A percentile compares a stretch with the other conserved stretches of the same genome.
phyloP scores from a whole-genome alignment of 1,140 invertebrate species.

The Pectinophora gossypiella region DNA sequence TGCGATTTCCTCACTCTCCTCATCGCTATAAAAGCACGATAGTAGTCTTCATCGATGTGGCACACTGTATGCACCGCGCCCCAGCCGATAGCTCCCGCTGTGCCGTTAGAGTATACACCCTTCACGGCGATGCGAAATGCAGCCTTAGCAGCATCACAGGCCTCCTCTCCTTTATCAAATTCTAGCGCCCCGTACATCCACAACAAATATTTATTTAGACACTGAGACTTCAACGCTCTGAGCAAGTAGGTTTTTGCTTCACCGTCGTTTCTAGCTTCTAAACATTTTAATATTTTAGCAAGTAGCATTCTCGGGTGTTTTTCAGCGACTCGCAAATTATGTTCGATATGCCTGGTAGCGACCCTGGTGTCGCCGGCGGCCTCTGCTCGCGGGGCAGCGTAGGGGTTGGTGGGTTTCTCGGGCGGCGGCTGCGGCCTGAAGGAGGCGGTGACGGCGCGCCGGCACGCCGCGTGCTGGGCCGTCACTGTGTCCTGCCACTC shows the following conservation, averaged over 20 bases:
- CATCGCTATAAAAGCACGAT: slow-evolving; percentile 51
- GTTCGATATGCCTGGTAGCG: slow-evolving; percentile 36
- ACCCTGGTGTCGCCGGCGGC: slow-evolving; percentile 41
- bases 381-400: slow-evolving; percentile 38
- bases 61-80: slow-evolving; percentile 55
- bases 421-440: slow-evolving; percentile 51
- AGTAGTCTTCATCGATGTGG: slow-evolving; percentile 41
- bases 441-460: slow-evolving; percentile 55
- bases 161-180: slow-evolving; percentile 39
- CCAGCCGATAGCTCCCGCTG: slow-evolving; percentile 51
- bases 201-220: slow-evolving; percentile 51
- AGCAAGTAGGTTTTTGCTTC: slow-evolving; percentile 43
- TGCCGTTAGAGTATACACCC: slow-evolving; percentile 50
- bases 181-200: slow-evolving; percentile 51
- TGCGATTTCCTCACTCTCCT: slow-evolving; percentile 63
- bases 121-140: slow-evolving; percentile 56
- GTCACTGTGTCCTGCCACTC: slow-evolving; percentile 57
- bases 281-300: slow-evolving; percentile 40
- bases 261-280: slow-evolving; percentile 41
- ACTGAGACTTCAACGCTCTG: slow-evolving; percentile 35
- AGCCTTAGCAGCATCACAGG: slow-evolving; percentile 32
- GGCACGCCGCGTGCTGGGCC: slow-evolving; percentile 49
- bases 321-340: slow-evolving; percentile 31
- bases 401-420: slow-evolving; percentile 17
- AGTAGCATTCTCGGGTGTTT: slow-evolving; percentile 42